phyloP scores from a whole-genome alignment of 2,888 invertebrate species.

The Matsumyia berberina region DNA sequence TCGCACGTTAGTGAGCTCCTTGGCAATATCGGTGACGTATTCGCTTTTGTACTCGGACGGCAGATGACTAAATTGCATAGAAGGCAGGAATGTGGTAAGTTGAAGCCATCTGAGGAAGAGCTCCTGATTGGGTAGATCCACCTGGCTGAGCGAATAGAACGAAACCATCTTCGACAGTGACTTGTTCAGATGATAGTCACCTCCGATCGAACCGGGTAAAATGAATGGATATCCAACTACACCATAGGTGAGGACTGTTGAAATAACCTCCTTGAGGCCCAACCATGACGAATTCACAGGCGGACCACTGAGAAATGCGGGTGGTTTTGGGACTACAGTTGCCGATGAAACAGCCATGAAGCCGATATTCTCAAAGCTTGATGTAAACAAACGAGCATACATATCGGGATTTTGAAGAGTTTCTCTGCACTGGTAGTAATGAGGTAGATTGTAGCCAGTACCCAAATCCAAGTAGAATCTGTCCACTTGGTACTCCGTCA shows the following conservation, averaged over 20 bases:
- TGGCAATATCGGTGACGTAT: conserved; percentile 90
- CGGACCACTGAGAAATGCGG: conserved; percentile 93
- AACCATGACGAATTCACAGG: conserved; percentile 95
- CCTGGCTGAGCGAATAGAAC: conserved; percentile 86
- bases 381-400: conserved; percentile 89
- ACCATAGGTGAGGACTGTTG: conserved; percentile 94
- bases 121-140: conserved; percentile 90
- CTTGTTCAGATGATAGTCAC: conserved; percentile 89
- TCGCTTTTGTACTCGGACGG: conserved; percentile 95
- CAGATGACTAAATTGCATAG: conserved; percentile 94
- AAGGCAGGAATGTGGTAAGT: conserved; percentile 94
- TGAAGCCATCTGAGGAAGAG: conserved; percentile 96
- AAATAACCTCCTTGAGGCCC: conserved; percentile 92
- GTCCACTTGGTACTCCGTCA: conserved; percentile 91
- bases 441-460: conserved; percentile 93
- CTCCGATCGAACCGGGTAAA: conserved; percentile 97
- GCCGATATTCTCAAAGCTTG: conserved; percentile 85
- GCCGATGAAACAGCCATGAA: conserved; percentile 93
- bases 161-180: conserved; percentile 84
- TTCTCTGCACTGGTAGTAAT: conserved; percentile 92
- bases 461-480: conserved; percentile 94
- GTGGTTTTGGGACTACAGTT: conserved; percentile 91
- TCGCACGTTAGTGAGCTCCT: conserved; percentile 89
- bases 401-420: conserved; percentile 92
- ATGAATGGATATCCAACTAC: conserved; percentile 96